These are phyloP conservation scores for Strigamia maritima DNA, from an alignment of 2,888 invertebrate species.

Conservation along the genomic window DNA sequence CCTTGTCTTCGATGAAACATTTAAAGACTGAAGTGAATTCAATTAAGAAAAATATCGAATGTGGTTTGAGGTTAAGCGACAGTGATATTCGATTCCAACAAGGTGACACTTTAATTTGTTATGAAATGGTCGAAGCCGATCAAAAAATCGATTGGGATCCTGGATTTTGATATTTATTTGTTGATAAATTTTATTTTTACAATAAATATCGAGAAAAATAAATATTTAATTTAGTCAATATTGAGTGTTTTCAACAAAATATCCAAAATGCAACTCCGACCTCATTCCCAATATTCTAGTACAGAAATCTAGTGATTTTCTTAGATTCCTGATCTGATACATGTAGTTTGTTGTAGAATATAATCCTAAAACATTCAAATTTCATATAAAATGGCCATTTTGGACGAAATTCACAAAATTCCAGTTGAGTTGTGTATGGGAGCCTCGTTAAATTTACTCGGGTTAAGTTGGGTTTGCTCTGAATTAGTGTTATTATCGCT, in stretches of 20 bases:
- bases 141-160: constrained; percentile 80
- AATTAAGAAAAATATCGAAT: constrained; percentile 80
- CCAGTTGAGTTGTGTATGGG: no score
- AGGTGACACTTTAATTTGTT: constrained; percentile 78
- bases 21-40: constrained; percentile 80
- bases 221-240: constrained; percentile 44
- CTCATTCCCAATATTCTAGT: no score
- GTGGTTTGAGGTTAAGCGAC: constrained; percentile 76
- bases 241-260: no score
- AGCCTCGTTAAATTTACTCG: no score
- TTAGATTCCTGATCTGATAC: background rate
- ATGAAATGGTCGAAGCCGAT: constrained; percentile 62
- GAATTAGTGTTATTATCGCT: no score
- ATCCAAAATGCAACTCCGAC: no score
- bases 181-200: constrained; percentile 7
- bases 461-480: no score
- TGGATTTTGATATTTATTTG: constrained; percentile 63
- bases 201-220: constrained; percentile 33
- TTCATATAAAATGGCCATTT: no score
- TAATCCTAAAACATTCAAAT: no score
- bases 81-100: constrained; percentile 62
- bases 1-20: constrained; percentile 77
- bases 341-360: no score
- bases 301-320: no score
- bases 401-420: no score